Percentiles rank a stretch among this genome's conserved stretches.
These are phyloP conservation scores for Oxyruncus cristatus DNA, from an alignment of 2,113 vertebrate species.

Conservation along the genomic window DNA sequence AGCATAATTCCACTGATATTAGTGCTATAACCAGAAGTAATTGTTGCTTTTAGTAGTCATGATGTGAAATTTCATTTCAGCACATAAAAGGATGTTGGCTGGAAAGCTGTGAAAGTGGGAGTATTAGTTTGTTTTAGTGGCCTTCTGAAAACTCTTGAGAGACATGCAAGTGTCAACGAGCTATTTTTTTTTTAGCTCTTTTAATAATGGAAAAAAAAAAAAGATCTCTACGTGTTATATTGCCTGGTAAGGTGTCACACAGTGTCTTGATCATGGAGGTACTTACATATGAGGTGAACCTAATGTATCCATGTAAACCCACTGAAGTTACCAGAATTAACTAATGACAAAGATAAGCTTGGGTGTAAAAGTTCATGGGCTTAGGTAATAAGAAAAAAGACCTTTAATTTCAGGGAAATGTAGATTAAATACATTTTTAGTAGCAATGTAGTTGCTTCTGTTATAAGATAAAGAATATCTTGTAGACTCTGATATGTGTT, in stretches of 20 bases:
- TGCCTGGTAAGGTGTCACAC: not conserved
- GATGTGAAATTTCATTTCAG: not conserved
- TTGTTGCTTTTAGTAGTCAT: not conserved
- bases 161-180: not conserved
- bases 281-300: not conserved
- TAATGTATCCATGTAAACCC: not conserved
- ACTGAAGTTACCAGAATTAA: not conserved
- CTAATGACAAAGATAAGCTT: not conserved
- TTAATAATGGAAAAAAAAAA: not conserved
- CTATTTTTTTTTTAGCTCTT: not conserved
- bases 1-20: not conserved
- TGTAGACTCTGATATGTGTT: not conserved
- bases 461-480: not conserved
- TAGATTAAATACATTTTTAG: not conserved
- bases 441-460: not conserved
- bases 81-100: not conserved
- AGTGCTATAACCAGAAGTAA: not conserved
- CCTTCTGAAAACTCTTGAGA: not conserved
- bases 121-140: not conserved
- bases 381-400: not conserved
- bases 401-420: not conserved
- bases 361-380: not conserved
- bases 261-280: not conserved
- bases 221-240: not conserved
- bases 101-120: not conserved